Evolutionary conservation across 2,888 invertebrate species (phyloP), one percentile per base, ranked within the genome.

Genomic region (Charanyca ferruginea): DNA sequence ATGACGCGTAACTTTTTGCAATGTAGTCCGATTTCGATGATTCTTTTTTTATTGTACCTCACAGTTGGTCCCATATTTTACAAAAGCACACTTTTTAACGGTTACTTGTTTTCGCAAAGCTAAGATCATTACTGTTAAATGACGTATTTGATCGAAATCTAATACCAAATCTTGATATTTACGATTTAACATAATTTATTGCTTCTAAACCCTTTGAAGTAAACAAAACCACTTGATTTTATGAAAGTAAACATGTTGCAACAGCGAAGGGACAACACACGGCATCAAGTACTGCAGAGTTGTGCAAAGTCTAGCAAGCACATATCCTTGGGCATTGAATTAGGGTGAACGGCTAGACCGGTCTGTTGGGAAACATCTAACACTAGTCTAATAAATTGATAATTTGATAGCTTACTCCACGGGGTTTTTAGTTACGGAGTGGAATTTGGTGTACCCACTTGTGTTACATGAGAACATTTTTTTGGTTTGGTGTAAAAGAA

Each of bases 251-350:
- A 80, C 57, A 73, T 87, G 82, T 84, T 79, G 86, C 84, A 86
- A 87, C 57, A 75, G 83, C 83, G 83, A 86, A 87, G 84, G 89
- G 83, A 83, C 79, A 76, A 66, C 73, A 77, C 70, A 73, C 78
- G 61, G 71, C 53, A 61, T 51, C 61, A 55, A 69, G 60, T 70
- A 66, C 49, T 51, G 66, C 49, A 38, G 53, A 72, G 81, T 88
- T 89, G 85, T 84, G 88, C 81, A 87, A 87, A 86, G 66, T 78
- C 71, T 55, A 79, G 80, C 74, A 77, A 77, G 63, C 72, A 69
- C 66, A 73, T 83, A 86, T 90, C 89, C 90, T 90, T 90, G 89
- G 74, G 86, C 81, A 80, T 84, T 81, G 83, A 83, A 84, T 85
- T 87, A 87, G 89, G 84, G 86, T 81, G 87, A 88, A 84, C 54